Evolutionary conservation across 92 coral and sea anemone genomes (phyloP).

Genomic region (Pocillopora meandrina): DNA sequence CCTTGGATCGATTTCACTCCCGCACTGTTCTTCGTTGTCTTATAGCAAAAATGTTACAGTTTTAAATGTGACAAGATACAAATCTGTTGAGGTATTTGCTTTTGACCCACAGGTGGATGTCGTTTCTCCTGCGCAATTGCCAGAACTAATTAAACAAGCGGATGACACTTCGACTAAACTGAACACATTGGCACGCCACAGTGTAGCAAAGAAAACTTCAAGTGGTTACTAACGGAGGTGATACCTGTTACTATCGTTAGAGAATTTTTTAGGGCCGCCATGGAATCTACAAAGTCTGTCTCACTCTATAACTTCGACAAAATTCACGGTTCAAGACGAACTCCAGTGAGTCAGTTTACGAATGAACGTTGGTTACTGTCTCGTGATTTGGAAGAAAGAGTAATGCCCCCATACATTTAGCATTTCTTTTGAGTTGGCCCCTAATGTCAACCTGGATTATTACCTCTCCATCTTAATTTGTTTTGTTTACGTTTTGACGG

Average conservation of each 20-base stretch:
- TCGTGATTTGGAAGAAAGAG: no score
- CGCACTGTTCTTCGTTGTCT: background rate
- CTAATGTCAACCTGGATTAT: background rate
- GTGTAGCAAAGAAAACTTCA: background rate
- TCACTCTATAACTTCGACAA: no score
- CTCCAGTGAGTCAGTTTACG: no score
- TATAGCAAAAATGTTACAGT: background rate
- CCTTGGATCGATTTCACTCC: background rate
- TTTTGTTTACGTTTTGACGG: background rate
- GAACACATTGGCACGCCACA: background rate
- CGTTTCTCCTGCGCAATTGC: background rate
- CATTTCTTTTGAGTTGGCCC: background rate
- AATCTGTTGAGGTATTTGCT: background rate
- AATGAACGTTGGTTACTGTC: no score
- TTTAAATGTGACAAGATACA: no score
- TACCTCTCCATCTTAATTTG: no score
- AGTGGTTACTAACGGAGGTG: background rate
- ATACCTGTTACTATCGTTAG: background rate
- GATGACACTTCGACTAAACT: constrained; percentile 2
- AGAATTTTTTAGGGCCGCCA: no score
- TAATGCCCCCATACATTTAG: no score
- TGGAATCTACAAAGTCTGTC: no score
- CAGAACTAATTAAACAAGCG: background rate
- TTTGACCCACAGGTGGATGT: constrained; percentile 10
- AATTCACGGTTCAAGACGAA: no score